phyloP scores from a whole-genome alignment of 2,113 vertebrate species.

The Rhinoptilus africanus region DNA sequence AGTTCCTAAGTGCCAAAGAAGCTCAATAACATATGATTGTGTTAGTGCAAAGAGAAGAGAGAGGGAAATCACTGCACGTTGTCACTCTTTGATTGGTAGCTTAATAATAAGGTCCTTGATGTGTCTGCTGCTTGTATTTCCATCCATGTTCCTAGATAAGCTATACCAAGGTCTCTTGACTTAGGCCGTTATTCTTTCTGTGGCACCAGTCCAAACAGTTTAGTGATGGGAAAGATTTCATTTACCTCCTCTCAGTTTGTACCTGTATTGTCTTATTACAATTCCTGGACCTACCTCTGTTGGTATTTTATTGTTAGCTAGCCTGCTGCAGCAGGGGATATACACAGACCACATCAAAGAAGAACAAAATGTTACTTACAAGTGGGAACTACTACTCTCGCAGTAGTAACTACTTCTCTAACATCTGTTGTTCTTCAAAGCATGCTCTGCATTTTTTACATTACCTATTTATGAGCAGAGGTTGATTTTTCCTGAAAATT shows the following conservation, averaged over 20 bases:
- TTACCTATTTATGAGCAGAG: neutral
- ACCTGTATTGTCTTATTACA: neutral
- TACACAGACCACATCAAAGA: slow-evolving; percentile 19
- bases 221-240: slow-evolving; percentile 25
- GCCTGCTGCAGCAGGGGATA: neutral
- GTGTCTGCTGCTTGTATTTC: neutral
- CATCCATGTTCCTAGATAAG: neutral
- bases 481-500: neutral
- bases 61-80: neutral
- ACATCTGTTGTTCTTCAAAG: slow-evolving; percentile 23
- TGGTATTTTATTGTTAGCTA: neutral
- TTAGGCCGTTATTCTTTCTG: neutral
- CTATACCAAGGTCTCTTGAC: neutral
- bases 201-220: neutral
- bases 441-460: neutral
- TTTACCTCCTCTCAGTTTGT: slow-evolving; percentile 32
- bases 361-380: neutral
- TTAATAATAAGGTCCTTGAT: neutral
- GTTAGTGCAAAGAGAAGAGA: neutral
- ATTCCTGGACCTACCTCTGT: neutral
- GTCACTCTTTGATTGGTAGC: neutral
- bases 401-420: neutral
- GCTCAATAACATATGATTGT: neutral
- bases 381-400: neutral
- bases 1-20: neutral